Evolutionary conservation across 2,113 vertebrate genomes (phyloP).

Genomic region (Muntiacus reevesi): DNA sequence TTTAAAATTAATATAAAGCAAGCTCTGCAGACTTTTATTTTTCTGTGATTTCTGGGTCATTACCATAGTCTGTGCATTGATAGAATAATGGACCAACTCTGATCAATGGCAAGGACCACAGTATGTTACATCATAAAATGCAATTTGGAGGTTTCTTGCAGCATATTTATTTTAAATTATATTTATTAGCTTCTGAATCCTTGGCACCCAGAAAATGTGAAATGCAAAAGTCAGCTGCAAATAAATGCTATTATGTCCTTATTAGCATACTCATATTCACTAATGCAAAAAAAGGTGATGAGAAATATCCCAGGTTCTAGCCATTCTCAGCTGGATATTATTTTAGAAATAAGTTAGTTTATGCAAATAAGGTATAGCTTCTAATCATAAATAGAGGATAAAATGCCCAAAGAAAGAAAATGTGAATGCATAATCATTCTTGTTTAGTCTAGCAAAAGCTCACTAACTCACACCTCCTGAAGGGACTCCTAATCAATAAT

Average conservation of each 20-base stretch:
- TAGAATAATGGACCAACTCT: not conserved
- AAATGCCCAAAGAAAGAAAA: not conserved
- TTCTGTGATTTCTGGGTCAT: not conserved
- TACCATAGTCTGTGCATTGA: not conserved
- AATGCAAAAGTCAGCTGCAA: conserved; percentile 37
- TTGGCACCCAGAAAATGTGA: not conserved
- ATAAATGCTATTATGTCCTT: conserved; percentile 1
- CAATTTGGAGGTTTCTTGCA: not conserved
- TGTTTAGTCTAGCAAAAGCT: not conserved
- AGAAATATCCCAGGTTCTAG: not conserved
- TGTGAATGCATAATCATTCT: not conserved
- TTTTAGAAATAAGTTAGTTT: conserved; percentile 26
- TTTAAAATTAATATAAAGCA: not conserved
- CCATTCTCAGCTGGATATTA: not conserved
- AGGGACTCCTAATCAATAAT: not conserved
- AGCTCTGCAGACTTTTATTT: not conserved
- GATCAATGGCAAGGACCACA: not conserved
- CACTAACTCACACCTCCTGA: not conserved
- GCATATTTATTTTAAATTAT: conserved; percentile 56
- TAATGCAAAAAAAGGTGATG: not conserved
- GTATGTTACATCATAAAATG: not conserved
- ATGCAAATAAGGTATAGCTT: conserved; percentile 14
- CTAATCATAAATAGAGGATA: not conserved
- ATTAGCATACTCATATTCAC: conserved; percentile 31
- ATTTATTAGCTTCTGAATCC: conserved; percentile 44